Evolutionary conservation across 2,113 vertebrate species (phyloP).

Genomic region (Urocitellus parryii): DNA sequence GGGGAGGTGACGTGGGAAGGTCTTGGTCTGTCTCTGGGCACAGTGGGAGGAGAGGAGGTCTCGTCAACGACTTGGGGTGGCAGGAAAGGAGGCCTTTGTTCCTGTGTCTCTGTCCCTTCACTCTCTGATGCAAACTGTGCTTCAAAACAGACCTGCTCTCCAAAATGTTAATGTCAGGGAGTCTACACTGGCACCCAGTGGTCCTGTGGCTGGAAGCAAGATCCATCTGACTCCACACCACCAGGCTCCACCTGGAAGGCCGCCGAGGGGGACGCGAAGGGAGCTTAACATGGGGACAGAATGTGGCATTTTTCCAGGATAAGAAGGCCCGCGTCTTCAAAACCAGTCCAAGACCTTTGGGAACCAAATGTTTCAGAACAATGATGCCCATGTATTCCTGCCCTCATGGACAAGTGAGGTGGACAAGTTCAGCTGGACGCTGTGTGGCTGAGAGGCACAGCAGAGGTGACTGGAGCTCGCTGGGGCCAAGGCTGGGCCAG

Average conservation of each 20-base stretch:
- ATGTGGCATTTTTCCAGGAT: not conserved
- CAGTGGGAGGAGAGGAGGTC: not conserved
- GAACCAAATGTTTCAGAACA: not conserved
- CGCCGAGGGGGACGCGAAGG: too few species aligned
- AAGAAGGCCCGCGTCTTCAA: not conserved
- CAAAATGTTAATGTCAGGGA: not conserved
- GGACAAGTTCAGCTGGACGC: too few species aligned
- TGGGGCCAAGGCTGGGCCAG: rapidly evolving
- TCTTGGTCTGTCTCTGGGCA: not conserved
- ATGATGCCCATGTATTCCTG: not conserved
- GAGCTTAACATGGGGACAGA: not conserved
- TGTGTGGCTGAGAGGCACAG: not conserved
- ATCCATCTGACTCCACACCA: not conserved
- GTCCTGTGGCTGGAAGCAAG: not conserved
- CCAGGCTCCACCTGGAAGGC: not conserved
- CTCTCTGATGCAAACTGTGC: not conserved
- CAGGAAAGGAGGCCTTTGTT: not conserved
- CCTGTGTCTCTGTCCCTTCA: not conserved
- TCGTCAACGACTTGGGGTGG: not conserved
- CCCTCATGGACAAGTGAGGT: too few species aligned
- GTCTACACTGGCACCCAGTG: not conserved
- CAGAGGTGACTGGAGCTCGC: too few species aligned
- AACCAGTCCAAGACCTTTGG: not conserved
- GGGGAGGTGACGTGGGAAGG: slow-evolving; percentile 68
- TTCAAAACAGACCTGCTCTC: not conserved